Evolutionary conservation across 2,797 vertebrate species (phyloP).

Genomic region (Dicrostonyx torquatus): DNA sequence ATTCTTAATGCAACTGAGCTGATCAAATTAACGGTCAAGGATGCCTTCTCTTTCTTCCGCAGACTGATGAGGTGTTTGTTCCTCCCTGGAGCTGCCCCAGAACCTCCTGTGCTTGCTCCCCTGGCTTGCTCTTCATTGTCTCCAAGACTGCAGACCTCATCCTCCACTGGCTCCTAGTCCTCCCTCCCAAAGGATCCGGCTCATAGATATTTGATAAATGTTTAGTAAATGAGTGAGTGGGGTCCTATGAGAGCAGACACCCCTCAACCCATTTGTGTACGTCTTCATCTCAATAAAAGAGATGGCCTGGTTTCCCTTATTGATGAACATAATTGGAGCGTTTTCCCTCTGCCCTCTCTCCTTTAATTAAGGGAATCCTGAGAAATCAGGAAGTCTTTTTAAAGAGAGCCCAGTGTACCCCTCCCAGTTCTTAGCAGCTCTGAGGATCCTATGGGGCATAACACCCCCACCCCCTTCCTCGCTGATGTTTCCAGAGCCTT

Average conservation of each 20-base stretch:
- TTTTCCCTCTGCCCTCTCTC: background rate
- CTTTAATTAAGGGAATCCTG: slow-evolving; percentile 52
- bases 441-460: background rate
- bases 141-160: background rate
- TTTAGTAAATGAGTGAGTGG: slow-evolving; percentile 1
- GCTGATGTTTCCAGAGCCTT: background rate
- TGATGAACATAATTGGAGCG: slow-evolving; percentile 33
- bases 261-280: background rate
- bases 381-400: slow-evolving; percentile 48
- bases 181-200: background rate
- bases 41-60: background rate
- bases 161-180: background rate
- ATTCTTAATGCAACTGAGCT: background rate
- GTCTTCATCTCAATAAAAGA: slow-evolving; percentile 54
- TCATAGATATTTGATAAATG: slow-evolving; percentile 27
- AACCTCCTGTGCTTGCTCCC: background rate
- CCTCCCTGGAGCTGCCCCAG: background rate
- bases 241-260: background rate
- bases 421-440: slow-evolving; percentile 8
- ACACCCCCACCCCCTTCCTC: background rate
- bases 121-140: background rate
- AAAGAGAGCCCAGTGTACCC: slow-evolving; percentile 37
- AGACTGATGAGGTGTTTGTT: background rate
- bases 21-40: background rate
- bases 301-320: background rate